Evolutionary conservation across 2,888 invertebrate species (phyloP), one percentile per base, ranked within the genome.

Genomic region (Drosophila merina): DNA sequence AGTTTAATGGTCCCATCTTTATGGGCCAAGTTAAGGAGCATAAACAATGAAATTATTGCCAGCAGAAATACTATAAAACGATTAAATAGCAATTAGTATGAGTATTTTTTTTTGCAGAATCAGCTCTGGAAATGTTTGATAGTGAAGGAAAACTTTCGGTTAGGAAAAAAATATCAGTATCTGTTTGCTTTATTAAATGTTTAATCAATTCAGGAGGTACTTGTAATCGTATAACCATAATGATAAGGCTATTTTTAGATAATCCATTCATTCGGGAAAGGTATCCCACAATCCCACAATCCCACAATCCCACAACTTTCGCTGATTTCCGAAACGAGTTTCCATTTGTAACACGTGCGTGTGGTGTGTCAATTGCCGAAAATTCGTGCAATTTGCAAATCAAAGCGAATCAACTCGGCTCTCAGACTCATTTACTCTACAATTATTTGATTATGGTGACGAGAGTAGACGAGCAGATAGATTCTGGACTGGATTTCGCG

Each of bases 391-490:
- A 75, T 71, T 71, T 60, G 49, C 68, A 72, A 82, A 76, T 79
- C 56, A 76, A 82, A 57, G 77, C 72, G 80, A 83, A 82, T 59
- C 52, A 59, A 51, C 36, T 51, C 48, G 66, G 25, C 30, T 20
- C 20, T 20, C 44, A 62, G 57, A 49, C 66, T 59, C 67, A 52
- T 57, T 70, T 75, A 38, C 45, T 62, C 36, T 49, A 51, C 76
- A 77, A 74, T 79, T 85, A 79, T 76, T 75, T 78, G 75, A 74
- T 70, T 71, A 69, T 76, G 47, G 51, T 57, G 58, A 55, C 54
- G 63, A 54, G 33, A 52, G 33, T 52, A 36, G 50, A 44, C 56
- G 33, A 52, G 33, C 49, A 36, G 50, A 44, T 58, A 47, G 38
- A 38, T 64, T 63, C 36, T 62, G 47, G 40, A 59, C 50, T 42